Base-by-base conservation (phyloP, 2,113 vertebrate species). In the Damaliscus lunatus region DNA sequence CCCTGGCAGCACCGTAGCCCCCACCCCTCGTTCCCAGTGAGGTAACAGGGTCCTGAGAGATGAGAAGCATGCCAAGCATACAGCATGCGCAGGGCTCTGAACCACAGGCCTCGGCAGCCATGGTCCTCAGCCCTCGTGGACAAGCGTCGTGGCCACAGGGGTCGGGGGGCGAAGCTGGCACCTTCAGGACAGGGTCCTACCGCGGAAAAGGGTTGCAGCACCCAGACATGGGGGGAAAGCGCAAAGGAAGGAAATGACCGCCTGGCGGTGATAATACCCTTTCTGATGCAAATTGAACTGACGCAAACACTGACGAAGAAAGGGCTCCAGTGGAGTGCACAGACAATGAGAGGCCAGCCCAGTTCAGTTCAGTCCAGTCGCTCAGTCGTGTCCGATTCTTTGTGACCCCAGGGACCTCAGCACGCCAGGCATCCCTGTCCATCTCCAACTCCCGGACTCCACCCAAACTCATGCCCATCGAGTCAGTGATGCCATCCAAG, bases 391-490 rank as follows among this genome's bases (percentile, higher is more conserved):
- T 71, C n/a, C 0, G 1, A 3, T 2, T 71, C n/a, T 71, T 36
- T 64, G 31, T 1, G 0, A 71, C 19, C 2, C 64, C n/a, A 23
- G 2, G n/a, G 19, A 36, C 3, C 2, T 0, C n/a, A 40, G 19
- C 67, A 40, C 0, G 0, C 19, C n/a, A 71, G 67, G 67, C 67
- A 1, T 40, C 64, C 5, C n/a, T 21, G 64, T 36, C 19, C 19
- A 71, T 71, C n/a, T 6, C 19, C 67, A 71, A 40, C n/a, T 71
- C 4, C 64, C 4, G 3, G 9, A 36, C 19, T 12, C 0, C 10
- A 23, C 64, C 19, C 64, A 36, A 71, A 71, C 9, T 71, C 64
- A 2, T 6, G 9, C 23, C n/a, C 64, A 36, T 71, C 0, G 2
- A 12, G n/a, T 36, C 9, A 4, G 64, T 71, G n/a, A 71, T 12